Evolutionary conservation across 2,797 vertebrate genomes (phyloP), one percentile per base, ranked within the genome.

Genomic region (Tamandua tetradactyla): DNA sequence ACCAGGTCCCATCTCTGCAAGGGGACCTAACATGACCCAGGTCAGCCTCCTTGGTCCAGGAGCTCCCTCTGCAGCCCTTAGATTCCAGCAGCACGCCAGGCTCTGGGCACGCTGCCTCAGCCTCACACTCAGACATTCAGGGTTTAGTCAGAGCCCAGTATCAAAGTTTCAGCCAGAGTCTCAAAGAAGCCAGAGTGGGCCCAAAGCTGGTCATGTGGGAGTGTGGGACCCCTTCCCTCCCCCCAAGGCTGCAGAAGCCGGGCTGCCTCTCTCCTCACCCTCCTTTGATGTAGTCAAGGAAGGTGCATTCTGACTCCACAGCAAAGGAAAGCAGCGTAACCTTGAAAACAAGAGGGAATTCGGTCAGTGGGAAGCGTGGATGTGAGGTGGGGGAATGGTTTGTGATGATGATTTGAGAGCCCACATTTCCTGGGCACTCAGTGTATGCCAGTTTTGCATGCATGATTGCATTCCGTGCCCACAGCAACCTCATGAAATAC

Each of bases 201-300:
- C 71, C 25, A 2, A 85, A 23, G 42, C 8, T 32, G 44, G n/a
- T 59, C 23, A 4, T 0, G 23, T 32, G 3, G 0, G 1, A 10
- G 22, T 47, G 32, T 9, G 64, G 79, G 84, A n/a, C 64, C 71
- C 80, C 35, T 23, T 40, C 72, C 90, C 78, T 32, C 64, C 42
- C 87, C 78, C 62, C 0, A 4, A n/a, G 68, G 42, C 68, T 23
- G 35, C 25, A 12, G 59, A 71, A 35, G 35, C 23, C 0, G 12
- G 35, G 32, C 72, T 30, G 5, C 4, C 32, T 35, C 27, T 71
- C 71, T 87, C 47, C 99, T 99, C 98, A 99, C 99, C 99, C 99
- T 98, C 99, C 99, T 98, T 99, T 99, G 98, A 99, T 99, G 98
- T 99, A 99, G 97, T 99, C 99, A 57, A 99, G 98, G 98, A 99